Percentiles rank a stretch among this genome's conserved stretches.
Evolutionary conservation across 2,797 vertebrate species (phyloP).

Genomic region (Schizopygopsis pylzovi): DNA sequence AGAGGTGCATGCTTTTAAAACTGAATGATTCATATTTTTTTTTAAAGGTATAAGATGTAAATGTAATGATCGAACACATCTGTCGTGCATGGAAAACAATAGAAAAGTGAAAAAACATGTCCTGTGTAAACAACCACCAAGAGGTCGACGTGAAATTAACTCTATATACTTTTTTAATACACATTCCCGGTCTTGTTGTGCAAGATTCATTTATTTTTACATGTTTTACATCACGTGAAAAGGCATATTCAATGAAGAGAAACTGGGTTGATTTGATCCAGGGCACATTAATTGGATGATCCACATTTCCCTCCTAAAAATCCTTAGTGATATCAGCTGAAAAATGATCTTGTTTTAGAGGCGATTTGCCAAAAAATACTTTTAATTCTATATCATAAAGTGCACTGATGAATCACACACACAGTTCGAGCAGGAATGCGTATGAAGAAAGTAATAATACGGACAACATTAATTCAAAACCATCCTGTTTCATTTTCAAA

Average conservation of each 20-base stretch:
- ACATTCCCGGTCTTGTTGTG: neutral
- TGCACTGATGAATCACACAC: neutral
- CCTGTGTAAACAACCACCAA: neutral
- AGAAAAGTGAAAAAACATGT: neutral
- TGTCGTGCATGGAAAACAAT: neutral
- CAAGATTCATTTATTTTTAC: neutral
- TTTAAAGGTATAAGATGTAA: too few relatives aligned
- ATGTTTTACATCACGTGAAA: neutral
- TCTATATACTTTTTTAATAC: neutral
- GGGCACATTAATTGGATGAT: neutral
- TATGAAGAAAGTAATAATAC: neutral
- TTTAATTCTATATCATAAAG: neutral
- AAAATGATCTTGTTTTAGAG: neutral
- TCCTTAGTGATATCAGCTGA: neutral
- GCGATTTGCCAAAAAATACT: neutral
- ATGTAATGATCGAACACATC: too few relatives aligned
- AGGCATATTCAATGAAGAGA: neutral
- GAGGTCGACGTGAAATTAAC: neutral
- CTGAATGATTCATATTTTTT: neutral
- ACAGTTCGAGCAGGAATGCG: neutral
- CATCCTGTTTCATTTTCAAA: neutral
- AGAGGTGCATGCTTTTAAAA: neutral
- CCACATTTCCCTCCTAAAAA: neutral
- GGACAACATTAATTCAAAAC: neutral
- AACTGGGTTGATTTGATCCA: neutral